Percentiles rank a stretch among this genome's conserved stretches.
These are phyloP conservation scores for Clarias macrocephalus DNA, from an alignment of 2,113 vertebrate genomes.

Conservation along the genomic window DNA sequence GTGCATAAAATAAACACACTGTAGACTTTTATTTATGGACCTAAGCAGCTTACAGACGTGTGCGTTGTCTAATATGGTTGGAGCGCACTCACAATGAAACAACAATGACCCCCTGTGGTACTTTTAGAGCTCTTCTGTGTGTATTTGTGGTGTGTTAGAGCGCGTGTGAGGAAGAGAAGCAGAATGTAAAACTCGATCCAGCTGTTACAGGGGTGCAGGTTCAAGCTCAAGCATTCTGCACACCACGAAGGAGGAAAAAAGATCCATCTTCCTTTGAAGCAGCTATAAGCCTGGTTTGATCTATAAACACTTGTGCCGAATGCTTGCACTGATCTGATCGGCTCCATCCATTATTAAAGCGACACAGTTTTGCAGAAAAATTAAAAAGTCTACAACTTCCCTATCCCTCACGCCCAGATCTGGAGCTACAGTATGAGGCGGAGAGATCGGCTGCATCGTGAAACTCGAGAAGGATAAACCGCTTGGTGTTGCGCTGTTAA, in stretches of 20 bases:
- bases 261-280: neutral
- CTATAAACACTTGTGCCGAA: neutral
- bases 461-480: neutral
- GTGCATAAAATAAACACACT: neutral
- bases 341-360: neutral
- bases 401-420: neutral
- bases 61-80: neutral
- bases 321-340: neutral
- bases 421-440: neutral
- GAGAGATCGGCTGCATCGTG: neutral
- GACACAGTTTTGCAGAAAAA: neutral
- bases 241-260: neutral
- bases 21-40: neutral
- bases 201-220: neutral
- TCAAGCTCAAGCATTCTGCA: neutral
- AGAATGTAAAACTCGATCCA: neutral
- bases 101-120: slow-evolving; percentile 49
- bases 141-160: neutral
- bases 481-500: neutral
- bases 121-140: neutral
- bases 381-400: neutral
- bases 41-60: neutral
- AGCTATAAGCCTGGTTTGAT: neutral
- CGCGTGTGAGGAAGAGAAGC: neutral
- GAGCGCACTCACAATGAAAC: slow-evolving; percentile 27